phyloP scores from a whole-genome alignment of 2,113 vertebrate genomes.

The Lagenorhynchus albirostris region DNA sequence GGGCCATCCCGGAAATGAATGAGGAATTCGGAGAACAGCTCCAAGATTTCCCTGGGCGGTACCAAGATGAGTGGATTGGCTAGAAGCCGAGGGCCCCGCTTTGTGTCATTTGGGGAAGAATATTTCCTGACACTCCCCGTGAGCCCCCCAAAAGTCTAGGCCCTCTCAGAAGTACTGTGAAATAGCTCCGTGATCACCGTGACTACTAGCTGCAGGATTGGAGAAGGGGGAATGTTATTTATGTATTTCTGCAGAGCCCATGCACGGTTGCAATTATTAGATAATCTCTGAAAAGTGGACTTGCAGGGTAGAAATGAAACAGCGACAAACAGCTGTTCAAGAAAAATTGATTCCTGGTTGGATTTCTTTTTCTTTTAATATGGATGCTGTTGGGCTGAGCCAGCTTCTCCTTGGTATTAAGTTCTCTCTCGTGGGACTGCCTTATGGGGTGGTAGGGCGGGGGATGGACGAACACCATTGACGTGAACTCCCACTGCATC shows the following conservation, averaged over 20 bases:
- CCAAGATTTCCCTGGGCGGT: slow-evolving; percentile 65
- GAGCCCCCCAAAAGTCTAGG: slow-evolving; percentile 23
- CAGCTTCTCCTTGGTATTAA: slow-evolving; percentile 1
- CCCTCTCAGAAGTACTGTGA: neutral
- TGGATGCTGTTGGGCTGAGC: neutral
- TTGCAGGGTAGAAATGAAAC: slow-evolving; percentile 65
- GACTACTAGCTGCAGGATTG: neutral
- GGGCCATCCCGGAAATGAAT: slow-evolving; percentile 59
- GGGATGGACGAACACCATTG: neutral
- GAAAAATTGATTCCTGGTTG: slow-evolving; percentile 30
- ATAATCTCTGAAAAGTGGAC: slow-evolving; percentile 59
- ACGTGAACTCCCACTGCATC: neutral
- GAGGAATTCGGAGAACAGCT: slow-evolving; percentile 62
- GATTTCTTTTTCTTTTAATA: slow-evolving; percentile 52
- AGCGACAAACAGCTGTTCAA: slow-evolving; percentile 48
- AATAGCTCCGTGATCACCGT: slow-evolving; percentile 37
- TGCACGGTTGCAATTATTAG: slow-evolving; percentile 31
- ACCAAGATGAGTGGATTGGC: slow-evolving; percentile 37
- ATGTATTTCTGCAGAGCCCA: slow-evolving; percentile 42
- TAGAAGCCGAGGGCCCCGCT: slow-evolving; percentile 19
- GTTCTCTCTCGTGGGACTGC: rapidly evolving
- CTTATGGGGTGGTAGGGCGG: neutral
- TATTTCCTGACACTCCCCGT: slow-evolving; percentile 12
- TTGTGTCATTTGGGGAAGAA: slow-evolving; percentile 46
- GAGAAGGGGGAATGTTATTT: slow-evolving; percentile 62